phyloP scores from a whole-genome alignment of 1,140 invertebrate species.

The Lysiphlebus fabarum region DNA sequence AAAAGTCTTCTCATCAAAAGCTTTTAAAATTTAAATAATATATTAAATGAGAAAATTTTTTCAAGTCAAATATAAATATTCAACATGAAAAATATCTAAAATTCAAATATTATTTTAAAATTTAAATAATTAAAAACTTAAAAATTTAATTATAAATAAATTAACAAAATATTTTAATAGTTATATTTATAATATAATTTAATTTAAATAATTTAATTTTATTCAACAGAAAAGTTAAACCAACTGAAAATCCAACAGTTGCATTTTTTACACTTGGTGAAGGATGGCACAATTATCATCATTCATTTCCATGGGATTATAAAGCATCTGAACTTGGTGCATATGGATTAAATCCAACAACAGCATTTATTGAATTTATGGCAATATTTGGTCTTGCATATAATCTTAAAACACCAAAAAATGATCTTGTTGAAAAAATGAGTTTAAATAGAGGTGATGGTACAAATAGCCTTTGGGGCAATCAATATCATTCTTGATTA shows the following conservation, averaged over 20 bases:
- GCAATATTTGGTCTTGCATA: conserved; percentile 60
- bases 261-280: conserved; percentile 50
- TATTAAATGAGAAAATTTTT: no score
- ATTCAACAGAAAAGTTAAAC: conserved; percentile 60
- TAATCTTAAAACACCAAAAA: conserved; percentile 49
- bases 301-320: conserved; percentile 69
- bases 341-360: conserved; percentile 59
- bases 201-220: background rate
- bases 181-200: no score
- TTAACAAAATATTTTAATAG: no score
- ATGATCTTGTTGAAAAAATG: conserved; percentile 35
- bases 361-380: conserved; percentile 62
- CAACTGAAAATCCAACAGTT: conserved; percentile 52
- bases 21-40: no score
- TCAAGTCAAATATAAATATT: no score
- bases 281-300: conserved; percentile 72
- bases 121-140: no score
- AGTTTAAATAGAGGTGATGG: conserved; percentile 42
- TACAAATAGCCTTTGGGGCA: conserved; percentile 36
- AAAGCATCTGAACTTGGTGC: conserved; percentile 55
- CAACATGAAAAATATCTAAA: no score
- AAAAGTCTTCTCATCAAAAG: no score
- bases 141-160: no score
- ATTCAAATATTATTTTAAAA: no score
- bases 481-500: conserved; percentile 22